These are phyloP conservation scores for Pachycephus smyrnensis DNA, from an alignment of 2,888 invertebrate species.

Conservation along the genomic window DNA sequence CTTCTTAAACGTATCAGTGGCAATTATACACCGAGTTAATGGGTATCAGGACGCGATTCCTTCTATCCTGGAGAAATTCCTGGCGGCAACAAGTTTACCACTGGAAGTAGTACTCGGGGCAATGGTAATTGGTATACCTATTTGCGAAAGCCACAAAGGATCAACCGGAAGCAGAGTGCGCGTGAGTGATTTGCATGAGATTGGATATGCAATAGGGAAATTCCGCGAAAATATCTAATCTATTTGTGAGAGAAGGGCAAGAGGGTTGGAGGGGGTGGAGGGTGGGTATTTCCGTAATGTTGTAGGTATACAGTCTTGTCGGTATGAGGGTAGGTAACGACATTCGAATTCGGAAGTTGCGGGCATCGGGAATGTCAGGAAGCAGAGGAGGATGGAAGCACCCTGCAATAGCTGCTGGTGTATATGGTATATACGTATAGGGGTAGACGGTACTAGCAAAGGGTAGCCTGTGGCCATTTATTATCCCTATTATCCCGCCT, in stretches of 20 bases:
- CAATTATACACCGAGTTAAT: not conserved
- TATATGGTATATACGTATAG: not conserved
- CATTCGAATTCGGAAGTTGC: not conserved
- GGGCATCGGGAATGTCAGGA: not conserved
- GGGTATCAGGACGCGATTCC: not conserved
- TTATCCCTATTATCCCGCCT: constrained; percentile 52
- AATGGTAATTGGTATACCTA: not conserved
- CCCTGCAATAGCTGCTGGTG: not conserved
- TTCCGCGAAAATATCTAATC: not conserved
- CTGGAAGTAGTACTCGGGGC: not conserved
- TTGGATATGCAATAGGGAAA: not conserved
- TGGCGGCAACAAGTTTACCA: not conserved
- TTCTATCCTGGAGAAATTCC: not conserved
- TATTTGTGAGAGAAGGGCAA: not conserved
- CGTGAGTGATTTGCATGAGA: not conserved
- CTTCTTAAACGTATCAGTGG: not conserved
- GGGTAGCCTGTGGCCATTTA: constrained; percentile 46
- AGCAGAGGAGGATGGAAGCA: not conserved
- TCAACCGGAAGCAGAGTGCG: not conserved
- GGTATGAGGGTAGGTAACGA: not conserved
- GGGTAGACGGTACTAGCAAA: constrained; percentile 29
- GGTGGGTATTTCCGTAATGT: not conserved
- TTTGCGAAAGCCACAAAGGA: not conserved
- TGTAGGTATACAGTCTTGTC: not conserved
- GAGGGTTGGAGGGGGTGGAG: not conserved